These are phyloP conservation scores for Myotis myotis DNA, from an alignment of 2,797 vertebrate species.

Conservation along the genomic window DNA sequence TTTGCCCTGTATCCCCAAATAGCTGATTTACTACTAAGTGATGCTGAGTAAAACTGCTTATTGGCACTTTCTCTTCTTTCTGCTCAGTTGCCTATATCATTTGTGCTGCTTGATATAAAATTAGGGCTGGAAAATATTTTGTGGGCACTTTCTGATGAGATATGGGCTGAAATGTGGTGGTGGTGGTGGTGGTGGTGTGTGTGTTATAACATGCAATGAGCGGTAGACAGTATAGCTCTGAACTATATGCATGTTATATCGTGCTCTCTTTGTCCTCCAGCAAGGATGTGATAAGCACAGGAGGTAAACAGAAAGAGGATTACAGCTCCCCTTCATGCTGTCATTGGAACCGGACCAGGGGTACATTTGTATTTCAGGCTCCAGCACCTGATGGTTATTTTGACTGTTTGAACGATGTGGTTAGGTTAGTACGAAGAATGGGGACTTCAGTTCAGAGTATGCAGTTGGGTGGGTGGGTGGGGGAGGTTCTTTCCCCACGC, in stretches of 20 bases:
- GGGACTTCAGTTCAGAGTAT: neutral
- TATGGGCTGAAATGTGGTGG: neutral
- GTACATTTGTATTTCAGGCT: neutral
- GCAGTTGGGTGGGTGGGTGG: neutral
- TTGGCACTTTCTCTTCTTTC: neutral
- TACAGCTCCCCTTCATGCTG: neutral
- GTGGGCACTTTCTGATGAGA: neutral
- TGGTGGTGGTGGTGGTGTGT: neutral
- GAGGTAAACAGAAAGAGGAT: slow-evolving; percentile 21
- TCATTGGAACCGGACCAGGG: neutral
- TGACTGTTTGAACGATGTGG: neutral
- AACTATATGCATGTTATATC: neutral
- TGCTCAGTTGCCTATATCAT: neutral
- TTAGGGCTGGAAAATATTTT: slow-evolving; percentile 31
- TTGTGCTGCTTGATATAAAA: slow-evolving; percentile 36
- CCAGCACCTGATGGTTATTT: neutral
- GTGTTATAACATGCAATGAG: neutral
- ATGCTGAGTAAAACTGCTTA: slow-evolving; percentile 43
- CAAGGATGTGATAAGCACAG: neutral
- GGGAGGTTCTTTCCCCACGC: no score
- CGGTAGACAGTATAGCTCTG: neutral
- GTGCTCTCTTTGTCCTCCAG: neutral
- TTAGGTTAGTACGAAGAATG: neutral
- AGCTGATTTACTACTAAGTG: slow-evolving; percentile 17
- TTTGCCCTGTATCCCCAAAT: slow-evolving; percentile 18